A percentile compares a stretch with the other conserved stretches of the same genome.
These are phyloP conservation scores for Notothenia coriiceps DNA, from an alignment of 2,113 vertebrate species.

Conservation along the genomic window DNA sequence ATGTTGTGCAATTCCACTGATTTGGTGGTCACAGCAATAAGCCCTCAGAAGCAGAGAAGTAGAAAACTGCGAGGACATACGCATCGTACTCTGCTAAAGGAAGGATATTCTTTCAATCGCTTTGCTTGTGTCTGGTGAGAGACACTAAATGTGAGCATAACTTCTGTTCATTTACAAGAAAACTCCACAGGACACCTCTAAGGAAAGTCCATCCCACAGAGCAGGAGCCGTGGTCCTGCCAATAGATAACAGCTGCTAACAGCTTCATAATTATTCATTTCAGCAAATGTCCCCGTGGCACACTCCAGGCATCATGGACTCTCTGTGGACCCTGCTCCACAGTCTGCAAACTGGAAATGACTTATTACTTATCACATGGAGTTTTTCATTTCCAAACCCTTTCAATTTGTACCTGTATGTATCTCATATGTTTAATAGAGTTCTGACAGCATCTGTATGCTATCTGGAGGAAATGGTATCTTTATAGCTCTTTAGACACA, in stretches of 20 bases:
- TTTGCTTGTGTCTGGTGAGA: not conserved
- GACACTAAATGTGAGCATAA: not conserved
- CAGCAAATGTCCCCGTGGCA: not conserved
- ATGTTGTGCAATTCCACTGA: not conserved
- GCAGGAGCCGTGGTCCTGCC: not conserved
- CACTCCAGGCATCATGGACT: constrained; percentile 16
- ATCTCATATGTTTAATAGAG: constrained; percentile 22
- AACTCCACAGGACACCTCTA: not conserved
- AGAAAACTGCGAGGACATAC: not conserved
- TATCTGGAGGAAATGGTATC: constrained; percentile 25
- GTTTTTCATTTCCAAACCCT: constrained; percentile 12
- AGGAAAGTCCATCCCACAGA: not conserved
- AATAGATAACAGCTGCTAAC: not conserved
- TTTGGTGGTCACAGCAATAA: not conserved
- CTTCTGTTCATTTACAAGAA: not conserved
- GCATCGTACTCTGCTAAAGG: too few relatives aligned
- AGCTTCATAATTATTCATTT: not conserved
- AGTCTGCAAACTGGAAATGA: not conserved
- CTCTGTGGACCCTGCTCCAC: not conserved
- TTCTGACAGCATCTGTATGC: constrained; percentile 31
- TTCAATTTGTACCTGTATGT: not conserved
- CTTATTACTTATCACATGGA: not conserved
- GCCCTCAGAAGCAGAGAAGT: not conserved
- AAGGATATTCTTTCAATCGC: too few relatives aligned
- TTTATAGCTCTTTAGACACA: constrained; percentile 58